Evolutionary conservation across 1,140 invertebrate species (phyloP).

Genomic region (Battus philenor): DNA sequence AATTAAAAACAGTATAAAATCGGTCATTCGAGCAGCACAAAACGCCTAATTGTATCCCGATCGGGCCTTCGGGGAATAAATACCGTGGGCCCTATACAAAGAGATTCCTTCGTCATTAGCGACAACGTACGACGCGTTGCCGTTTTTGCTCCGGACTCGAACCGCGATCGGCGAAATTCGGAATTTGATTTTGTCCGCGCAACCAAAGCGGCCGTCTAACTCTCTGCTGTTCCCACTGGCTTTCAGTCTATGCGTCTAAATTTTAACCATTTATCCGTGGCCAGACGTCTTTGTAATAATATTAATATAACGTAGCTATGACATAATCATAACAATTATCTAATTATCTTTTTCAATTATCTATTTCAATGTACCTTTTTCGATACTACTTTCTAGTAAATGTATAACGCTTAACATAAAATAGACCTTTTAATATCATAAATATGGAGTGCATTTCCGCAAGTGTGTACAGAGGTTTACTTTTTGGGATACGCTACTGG

Average conservation of each 20-base stretch:
- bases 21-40: constrained; percentile 13
- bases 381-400: no score
- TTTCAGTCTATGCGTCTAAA: constrained; percentile 8
- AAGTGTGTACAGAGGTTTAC: no score
- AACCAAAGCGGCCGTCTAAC: constrained; percentile 5
- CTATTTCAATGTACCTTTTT: no score
- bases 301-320: no score
- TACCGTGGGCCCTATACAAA: constrained; percentile 17
- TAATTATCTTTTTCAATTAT: no score
- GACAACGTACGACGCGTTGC: constrained; percentile 14
- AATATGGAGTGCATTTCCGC: no score
- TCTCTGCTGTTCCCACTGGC: constrained; percentile 2
- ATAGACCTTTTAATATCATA: no score
- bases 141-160: constrained; percentile 6
- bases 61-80: constrained; percentile 16
- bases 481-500: no score
- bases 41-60: constrained; percentile 15
- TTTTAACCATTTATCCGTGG: not conserved
- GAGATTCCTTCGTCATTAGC: constrained; percentile 17
- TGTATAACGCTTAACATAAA: no score
- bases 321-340: no score
- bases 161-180: constrained; percentile 11
- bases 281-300: no score
- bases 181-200: constrained; percentile 13
- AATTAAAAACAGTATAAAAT: constrained; percentile 17